Evolutionary conservation across 1,140 invertebrate species (phyloP).

Genomic region (Drosophila kohkoa): DNA sequence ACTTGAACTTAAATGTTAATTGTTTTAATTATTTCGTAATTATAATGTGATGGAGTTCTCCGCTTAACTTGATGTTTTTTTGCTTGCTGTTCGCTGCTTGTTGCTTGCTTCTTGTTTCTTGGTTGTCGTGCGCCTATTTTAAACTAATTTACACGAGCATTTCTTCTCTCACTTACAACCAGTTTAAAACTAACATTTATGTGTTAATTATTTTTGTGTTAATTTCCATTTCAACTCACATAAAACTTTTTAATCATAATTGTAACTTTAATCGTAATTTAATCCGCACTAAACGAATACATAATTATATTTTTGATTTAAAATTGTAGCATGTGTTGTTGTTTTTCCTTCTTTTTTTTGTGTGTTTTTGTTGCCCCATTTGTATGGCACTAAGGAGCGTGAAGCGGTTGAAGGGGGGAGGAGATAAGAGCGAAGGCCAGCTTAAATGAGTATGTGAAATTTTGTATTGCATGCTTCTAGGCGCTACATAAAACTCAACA

Average conservation of each 20-base stretch:
- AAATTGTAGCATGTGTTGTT: conserved; percentile 9
- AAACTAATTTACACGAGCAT: conserved; percentile 70
- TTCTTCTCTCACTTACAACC: conserved; percentile 70
- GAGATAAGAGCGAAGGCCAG: not conserved
- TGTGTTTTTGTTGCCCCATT: conserved; percentile 24
- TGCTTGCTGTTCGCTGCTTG: not conserved
- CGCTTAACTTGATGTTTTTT: conserved; percentile 12
- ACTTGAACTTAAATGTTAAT: conserved; percentile 64
- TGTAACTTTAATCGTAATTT: conserved; percentile 27
- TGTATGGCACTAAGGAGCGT: conserved; percentile 40
- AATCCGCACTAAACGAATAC: conserved; percentile 35
- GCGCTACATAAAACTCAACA: not conserved
- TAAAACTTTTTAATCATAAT: conserved; percentile 29
- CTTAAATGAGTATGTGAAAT: not conserved
- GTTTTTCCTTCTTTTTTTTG: conserved; percentile 5
- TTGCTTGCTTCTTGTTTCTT: not conserved
- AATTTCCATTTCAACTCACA: conserved; percentile 39
- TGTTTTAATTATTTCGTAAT: conserved; percentile 60
- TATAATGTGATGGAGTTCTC: conserved; percentile 57
- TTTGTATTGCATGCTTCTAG: conserved; percentile 41
- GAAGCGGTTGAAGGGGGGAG: not conserved
- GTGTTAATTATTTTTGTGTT: conserved; percentile 40
- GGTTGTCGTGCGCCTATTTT: conserved; percentile 50
- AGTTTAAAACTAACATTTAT: conserved; percentile 73
- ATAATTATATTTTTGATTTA: conserved; percentile 40